Conservation (phyloP, 2,888 invertebrate genomes). For the Tenthredo livida region DNA sequence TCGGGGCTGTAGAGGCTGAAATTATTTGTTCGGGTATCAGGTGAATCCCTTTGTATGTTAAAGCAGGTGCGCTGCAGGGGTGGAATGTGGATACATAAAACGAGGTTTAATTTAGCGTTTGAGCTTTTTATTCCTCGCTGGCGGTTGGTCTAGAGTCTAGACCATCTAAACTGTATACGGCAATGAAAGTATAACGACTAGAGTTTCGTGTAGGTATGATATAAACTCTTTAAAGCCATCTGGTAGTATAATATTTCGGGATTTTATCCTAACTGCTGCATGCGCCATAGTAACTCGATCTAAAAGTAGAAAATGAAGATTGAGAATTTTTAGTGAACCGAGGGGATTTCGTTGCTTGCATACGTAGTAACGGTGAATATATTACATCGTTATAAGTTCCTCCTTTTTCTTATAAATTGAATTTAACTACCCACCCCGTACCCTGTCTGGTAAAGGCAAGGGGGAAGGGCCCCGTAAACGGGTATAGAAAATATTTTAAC, state of each 20-base stretch:
- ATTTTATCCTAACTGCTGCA: background rate
- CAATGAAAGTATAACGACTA: background rate
- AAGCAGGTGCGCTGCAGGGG: background rate
- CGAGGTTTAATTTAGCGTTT: background rate
- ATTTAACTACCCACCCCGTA: constrained; percentile 30
- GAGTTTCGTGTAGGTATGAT: background rate
- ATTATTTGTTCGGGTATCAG: background rate
- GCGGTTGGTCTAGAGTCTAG: background rate
- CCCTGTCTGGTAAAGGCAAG: background rate
- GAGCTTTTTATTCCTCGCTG: background rate
- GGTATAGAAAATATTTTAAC: constrained; percentile 29
- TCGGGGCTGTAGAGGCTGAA: background rate
- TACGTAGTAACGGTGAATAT: background rate
- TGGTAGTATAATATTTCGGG: background rate
- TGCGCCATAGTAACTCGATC: background rate
- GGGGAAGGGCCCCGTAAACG: background rate
- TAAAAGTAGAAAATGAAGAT: constrained; percentile 10
- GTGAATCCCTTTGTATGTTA: background rate
- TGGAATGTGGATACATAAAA: background rate
- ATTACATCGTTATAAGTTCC: constrained; percentile 49
- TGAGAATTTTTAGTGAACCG: constrained; percentile 5
- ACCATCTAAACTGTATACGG: background rate
- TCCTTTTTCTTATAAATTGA: constrained; percentile 45
- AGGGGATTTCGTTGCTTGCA: background rate
- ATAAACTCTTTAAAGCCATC: background rate